Evolutionary conservation across 1,140 invertebrate genomes (phyloP).

Genomic region (Euura saliciscinereae): DNA sequence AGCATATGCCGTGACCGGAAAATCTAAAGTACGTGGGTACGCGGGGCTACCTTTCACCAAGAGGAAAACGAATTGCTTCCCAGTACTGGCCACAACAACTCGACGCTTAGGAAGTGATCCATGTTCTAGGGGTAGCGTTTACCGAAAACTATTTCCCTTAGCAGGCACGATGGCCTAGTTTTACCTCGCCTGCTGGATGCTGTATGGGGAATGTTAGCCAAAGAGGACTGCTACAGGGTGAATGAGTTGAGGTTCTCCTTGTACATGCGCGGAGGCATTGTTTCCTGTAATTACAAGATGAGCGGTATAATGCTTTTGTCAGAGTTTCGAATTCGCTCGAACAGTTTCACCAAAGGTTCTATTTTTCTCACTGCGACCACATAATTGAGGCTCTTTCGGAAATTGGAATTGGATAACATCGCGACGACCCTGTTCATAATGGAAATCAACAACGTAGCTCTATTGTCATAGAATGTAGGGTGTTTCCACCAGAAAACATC

Average conservation of each 20-base stretch:
- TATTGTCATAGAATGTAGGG: too few species aligned
- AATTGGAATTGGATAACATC: too few species aligned
- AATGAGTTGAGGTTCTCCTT: background rate
- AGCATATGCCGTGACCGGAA: background rate
- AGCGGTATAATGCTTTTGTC: background rate
- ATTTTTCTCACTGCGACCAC: too few species aligned
- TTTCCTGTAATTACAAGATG: background rate
- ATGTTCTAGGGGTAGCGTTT: background rate
- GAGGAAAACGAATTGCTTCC: background rate
- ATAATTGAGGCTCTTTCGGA: too few species aligned
- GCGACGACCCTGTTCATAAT: too few species aligned
- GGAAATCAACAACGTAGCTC: too few species aligned
- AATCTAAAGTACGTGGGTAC: background rate
- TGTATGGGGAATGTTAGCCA: background rate
- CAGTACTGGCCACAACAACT: background rate
- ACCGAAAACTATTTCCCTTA: slow-evolving; percentile 5
- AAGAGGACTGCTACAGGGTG: background rate
- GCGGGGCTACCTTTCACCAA: background rate
- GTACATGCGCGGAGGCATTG: background rate
- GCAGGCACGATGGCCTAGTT: background rate
- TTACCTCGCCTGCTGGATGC: too few species aligned
- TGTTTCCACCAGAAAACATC: too few species aligned
- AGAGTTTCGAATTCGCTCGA: background rate
- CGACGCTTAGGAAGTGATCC: background rate
- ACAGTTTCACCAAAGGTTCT: background rate